Conservation (phyloP, 2,113 vertebrate genomes). For the Poecilia latipinna region DNA sequence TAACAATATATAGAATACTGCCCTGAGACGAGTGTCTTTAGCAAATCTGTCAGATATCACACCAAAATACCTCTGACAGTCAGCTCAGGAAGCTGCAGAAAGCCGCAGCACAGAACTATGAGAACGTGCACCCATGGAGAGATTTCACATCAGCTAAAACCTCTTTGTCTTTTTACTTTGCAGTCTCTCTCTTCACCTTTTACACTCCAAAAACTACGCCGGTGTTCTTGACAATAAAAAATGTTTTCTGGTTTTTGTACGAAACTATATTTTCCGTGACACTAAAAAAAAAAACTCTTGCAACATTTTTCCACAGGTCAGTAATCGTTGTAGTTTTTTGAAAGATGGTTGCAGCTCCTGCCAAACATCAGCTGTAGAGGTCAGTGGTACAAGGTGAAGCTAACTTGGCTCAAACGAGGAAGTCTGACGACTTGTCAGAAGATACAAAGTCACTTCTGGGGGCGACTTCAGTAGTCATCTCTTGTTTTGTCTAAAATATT, state of each 20-base stretch:
- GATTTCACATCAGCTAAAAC: conserved; percentile 54
- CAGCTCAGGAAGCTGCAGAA: conserved; percentile 72
- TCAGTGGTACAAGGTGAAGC: conserved; percentile 64
- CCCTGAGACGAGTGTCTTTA: conserved; percentile 91
- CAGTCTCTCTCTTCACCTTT: conserved; percentile 15
- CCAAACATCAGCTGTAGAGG: conserved; percentile 39
- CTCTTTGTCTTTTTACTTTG: conserved; percentile 32
- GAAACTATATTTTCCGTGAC: not conserved
- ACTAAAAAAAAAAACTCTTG: no score
- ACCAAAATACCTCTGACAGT: conserved; percentile 86
- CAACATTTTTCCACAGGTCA: conserved; percentile 1
- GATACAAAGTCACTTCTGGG: conserved; percentile 58
- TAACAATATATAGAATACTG: conserved; percentile 88
- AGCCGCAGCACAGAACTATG: conserved; percentile 62
- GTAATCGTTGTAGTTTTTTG: conserved; percentile 36
- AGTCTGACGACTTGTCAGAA: conserved; percentile 66
- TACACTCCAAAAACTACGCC: not conserved
- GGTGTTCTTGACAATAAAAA: not conserved
- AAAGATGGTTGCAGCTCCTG: conserved; percentile 33
- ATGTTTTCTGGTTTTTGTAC: not conserved
- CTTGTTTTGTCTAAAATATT: conserved; percentile 36
- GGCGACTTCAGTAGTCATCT: conserved; percentile 38
- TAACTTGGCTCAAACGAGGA: conserved; percentile 57
- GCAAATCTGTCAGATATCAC: conserved; percentile 90
- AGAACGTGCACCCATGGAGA: conserved; percentile 53